These are phyloP conservation scores for Sinocyclocheilus rhinocerous DNA, from an alignment of 2,113 vertebrate genomes.

Conservation along the genomic window DNA sequence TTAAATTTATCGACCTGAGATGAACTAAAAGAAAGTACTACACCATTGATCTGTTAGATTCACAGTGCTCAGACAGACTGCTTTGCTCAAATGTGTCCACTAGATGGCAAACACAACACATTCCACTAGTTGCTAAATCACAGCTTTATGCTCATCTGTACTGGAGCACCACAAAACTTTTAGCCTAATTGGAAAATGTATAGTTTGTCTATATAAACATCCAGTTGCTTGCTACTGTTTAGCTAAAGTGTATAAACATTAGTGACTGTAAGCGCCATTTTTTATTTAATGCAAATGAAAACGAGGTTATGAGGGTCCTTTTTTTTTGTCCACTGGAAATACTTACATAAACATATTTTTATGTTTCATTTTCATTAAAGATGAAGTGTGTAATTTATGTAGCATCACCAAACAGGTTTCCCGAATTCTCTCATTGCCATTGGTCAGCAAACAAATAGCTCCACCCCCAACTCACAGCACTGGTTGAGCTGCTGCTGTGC, in stretches of 20 bases:
- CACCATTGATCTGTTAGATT: neutral
- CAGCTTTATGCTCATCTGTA: too few species aligned
- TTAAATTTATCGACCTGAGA: neutral
- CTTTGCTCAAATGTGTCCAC: constrained; percentile 21
- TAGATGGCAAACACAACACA: constrained; percentile 25
- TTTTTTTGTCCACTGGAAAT: neutral
- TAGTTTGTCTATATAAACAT: neutral
- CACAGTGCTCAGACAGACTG: neutral
- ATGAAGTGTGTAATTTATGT: neutral
- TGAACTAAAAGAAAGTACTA: neutral
- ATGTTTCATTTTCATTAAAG: neutral
- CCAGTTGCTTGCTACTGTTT: neutral
- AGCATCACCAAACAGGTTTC: neutral
- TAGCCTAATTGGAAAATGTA: neutral
- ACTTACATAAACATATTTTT: neutral
- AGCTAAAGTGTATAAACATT: neutral
- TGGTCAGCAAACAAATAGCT: neutral
- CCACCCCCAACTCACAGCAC: neutral
- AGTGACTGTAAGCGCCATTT: neutral
- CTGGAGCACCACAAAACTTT: neutral
- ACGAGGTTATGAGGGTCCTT: neutral
- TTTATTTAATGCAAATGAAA: neutral
- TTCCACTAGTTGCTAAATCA: neutral
- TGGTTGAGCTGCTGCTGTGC: neutral
- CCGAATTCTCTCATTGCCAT: neutral